phyloP scores from a whole-genome alignment of 2,113 vertebrate species.

The Oriolus oriolus region DNA sequence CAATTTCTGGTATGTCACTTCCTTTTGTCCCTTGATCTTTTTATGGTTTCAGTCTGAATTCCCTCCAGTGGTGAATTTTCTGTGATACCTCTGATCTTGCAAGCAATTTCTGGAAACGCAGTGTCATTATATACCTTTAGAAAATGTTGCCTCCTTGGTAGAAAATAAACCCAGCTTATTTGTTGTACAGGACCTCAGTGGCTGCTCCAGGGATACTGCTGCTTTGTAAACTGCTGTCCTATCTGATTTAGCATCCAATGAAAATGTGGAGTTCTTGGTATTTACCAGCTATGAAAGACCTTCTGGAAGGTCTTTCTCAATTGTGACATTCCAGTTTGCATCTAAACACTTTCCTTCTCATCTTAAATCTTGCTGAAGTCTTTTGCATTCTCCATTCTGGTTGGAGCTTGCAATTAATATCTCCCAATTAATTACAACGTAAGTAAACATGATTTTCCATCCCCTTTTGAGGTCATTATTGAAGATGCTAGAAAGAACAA shows the following conservation, averaged over 20 bases:
- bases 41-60: neutral
- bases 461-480: neutral
- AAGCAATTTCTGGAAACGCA: neutral
- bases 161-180: neutral
- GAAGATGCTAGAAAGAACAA: neutral
- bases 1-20: neutral
- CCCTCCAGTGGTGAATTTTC: neutral
- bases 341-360: neutral
- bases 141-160: neutral
- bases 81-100: neutral
- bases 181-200: neutral
- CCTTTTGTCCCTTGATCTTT: neutral
- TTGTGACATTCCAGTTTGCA: neutral
- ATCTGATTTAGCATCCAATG: neutral
- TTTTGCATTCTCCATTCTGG: neutral
- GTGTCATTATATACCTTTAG: neutral
- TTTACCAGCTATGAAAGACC: neutral
- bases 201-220: neutral
- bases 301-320: neutral
- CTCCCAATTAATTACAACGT: neutral
- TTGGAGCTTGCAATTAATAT: neutral
- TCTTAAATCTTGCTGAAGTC: neutral
- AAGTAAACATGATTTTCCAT: neutral
- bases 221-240: neutral
- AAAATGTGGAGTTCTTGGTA: neutral